Base-by-base conservation (phyloP, 2,113 vertebrate genomes). In the Passer montanus region DNA sequence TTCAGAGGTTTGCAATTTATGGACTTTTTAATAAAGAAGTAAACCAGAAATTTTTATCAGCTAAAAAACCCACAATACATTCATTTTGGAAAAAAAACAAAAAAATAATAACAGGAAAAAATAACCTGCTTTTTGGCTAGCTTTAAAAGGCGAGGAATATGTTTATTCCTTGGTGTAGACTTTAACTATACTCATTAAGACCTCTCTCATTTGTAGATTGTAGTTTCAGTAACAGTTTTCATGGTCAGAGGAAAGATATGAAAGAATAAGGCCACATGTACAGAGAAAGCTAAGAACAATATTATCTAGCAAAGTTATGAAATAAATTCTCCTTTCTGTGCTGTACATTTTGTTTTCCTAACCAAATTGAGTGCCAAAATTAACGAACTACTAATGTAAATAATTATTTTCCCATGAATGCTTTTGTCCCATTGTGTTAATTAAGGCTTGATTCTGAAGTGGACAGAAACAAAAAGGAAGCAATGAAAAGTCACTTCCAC, bases 381-480 rank as follows among this genome's bases (percentile, higher is more conserved):
- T 58, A 93, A 95, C 52, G 41, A 94, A 92, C 9, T 43, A 66
- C 68, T 89, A 92, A 84, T 8, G 11, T 39, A 81, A 95, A 75
- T 39, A 77, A 66, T 64, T 44, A 68, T 78, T 92, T 75, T 66
- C 22, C 64, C 20, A 3, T 49, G 11, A 91, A 92, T 58, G 44
- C n/a, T 95, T 89, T 91, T 52, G 49, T 72, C 10, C 72, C 22
- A 44, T 39, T 93, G 52, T 69, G 43, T 74, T 96, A 91, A 95
- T 94, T 94, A 90, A 78, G 62, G 47, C 69, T 88, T n/a, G 55
- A 94, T 93, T 95, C 89, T 84, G 80, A 85, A 91, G 46, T 37
- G 50, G 56, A 74, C 28, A 93, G 47, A 82, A 95, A 73, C 10
- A 23, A 91, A 95, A 60, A 92, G 50, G 41, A 92, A 95, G 90